A percentile compares a stretch with the other conserved stretches of the same genome.
These are phyloP conservation scores for Agrochola litura DNA, from an alignment of 2,888 invertebrate species.

Conservation along the genomic window DNA sequence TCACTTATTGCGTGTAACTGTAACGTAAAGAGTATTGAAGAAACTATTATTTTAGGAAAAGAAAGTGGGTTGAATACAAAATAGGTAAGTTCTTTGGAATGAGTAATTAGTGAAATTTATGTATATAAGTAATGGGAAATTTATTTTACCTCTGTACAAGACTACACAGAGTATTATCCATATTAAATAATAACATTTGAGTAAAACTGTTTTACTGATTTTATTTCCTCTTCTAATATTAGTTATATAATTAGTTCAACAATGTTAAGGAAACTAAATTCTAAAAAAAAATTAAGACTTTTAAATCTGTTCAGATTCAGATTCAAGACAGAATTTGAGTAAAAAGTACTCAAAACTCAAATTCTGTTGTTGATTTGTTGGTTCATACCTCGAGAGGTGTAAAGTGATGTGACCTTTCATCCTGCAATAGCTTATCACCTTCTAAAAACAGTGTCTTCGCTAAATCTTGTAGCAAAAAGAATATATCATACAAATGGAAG, in stretches of 20 bases:
- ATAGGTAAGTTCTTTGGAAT: background rate
- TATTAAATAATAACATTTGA: background rate
- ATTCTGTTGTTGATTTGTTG: background rate
- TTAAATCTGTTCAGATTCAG: background rate
- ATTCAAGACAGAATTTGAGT: background rate
- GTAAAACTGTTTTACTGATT: background rate
- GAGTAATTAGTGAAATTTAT: background rate
- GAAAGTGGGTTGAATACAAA: background rate
- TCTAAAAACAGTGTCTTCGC: constrained; percentile 94
- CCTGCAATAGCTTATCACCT: constrained; percentile 93
- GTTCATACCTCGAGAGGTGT: constrained; percentile 93
- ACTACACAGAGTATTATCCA: background rate
- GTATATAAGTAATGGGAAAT: background rate
- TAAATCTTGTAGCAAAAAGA: constrained; percentile 95
- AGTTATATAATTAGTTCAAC: background rate
- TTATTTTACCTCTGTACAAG: background rate
- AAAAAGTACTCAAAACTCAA: background rate
- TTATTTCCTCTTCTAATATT: background rate
- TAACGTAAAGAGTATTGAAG: constrained; percentile 72
- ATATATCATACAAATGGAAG: constrained; percentile 97
- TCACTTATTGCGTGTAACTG: constrained; percentile 97
- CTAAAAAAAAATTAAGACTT: background rate
- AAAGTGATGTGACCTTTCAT: constrained; percentile 92
- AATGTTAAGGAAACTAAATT: background rate
- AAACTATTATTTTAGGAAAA: background rate